These are phyloP conservation scores for Arrhopalites spinosus DNA, from an alignment of 2,888 invertebrate genomes.

Conservation along the genomic window DNA sequence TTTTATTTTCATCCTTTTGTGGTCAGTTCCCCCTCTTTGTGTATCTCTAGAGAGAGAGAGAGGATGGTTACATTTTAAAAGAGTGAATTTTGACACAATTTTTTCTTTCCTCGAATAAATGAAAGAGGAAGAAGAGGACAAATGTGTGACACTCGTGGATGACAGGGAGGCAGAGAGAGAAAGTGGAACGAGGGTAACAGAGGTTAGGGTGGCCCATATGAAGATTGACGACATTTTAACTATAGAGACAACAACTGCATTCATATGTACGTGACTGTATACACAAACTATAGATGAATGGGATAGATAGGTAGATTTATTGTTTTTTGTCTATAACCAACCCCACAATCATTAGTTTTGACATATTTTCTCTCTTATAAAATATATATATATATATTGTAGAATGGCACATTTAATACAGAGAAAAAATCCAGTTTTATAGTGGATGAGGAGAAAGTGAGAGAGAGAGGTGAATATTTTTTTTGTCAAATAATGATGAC, in stretches of 20 bases:
- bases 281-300: not conserved
- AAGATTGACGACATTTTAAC: constrained; percentile 2
- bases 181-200: not conserved
- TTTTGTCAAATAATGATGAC: no score
- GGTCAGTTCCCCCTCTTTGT: not conserved
- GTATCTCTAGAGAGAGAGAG: not conserved
- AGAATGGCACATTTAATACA: no score
- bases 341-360: no score
- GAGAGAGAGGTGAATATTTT: no score
- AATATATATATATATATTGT: no score
- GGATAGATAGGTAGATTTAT: no score
- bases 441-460: no score
- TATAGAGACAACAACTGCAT: not conserved
- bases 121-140: not conserved
- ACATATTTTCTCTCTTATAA: no score
- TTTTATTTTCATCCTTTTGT: not conserved
- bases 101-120: no score
- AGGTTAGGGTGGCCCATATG: not conserved
- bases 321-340: no score
- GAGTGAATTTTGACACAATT: no score
- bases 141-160: not conserved
- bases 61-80: not conserved
- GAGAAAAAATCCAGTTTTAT: no score
- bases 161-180: not conserved
- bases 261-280: not conserved